Evolutionary conservation across 2,888 invertebrate genomes (phyloP).

Genomic region (Branchinecta sandiegonensis): DNA sequence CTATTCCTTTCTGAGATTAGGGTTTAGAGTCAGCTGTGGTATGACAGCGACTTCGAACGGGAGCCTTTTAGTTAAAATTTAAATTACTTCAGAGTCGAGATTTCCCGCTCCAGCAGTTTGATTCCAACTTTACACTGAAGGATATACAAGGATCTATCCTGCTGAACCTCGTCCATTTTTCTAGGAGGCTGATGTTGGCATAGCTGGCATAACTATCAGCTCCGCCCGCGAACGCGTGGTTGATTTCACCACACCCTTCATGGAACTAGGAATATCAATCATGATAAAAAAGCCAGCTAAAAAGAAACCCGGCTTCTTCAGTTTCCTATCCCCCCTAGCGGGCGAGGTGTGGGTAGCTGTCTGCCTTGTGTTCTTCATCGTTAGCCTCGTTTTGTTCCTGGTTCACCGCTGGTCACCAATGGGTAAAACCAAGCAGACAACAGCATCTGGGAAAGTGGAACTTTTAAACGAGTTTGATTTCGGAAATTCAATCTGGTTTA

Average conservation of each 20-base stretch:
- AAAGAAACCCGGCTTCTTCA: constrained; percentile 40
- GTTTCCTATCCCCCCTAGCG: constrained; percentile 43
- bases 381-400: constrained; percentile 40
- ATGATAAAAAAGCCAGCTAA: constrained; percentile 44
- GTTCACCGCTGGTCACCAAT: constrained; percentile 42
- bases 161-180: constrained; percentile 24
- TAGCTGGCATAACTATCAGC: constrained; percentile 44
- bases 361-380: constrained; percentile 40
- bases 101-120: neutral
- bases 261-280: constrained; percentile 43
- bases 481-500: constrained; percentile 44
- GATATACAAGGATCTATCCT: constrained; percentile 13
- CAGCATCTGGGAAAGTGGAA: constrained; percentile 27
- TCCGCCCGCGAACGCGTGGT: constrained; percentile 41
- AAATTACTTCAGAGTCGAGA: neutral
- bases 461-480: constrained; percentile 39
- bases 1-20: neutral
- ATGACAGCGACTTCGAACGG: neutral
- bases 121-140: too few relatives aligned
- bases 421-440: constrained; percentile 38
- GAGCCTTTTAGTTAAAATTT: neutral
- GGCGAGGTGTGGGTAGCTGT: constrained; percentile 43
- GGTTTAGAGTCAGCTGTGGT: neutral
- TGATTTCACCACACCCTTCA: constrained; percentile 45
- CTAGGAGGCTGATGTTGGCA: constrained; percentile 42